Base-by-base conservation (phyloP, 2,113 vertebrate genomes). In the Cinclus mexicanus region DNA sequence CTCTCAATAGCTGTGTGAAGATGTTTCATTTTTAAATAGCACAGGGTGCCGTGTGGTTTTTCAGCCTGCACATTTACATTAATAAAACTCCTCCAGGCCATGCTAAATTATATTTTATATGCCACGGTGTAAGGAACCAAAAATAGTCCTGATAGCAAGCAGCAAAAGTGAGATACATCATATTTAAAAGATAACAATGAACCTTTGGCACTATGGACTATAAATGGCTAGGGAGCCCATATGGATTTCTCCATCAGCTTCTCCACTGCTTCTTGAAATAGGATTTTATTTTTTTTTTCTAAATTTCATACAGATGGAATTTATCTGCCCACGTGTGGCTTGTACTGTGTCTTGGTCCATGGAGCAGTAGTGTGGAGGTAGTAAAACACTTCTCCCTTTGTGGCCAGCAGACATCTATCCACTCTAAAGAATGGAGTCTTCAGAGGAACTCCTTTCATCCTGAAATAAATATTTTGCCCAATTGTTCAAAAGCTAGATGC, bases 221-320 rank as follows among this genome's bases (percentile, higher is more conserved):
- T 53, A 12, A 35, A 5, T 9, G 16, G 14, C 22, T 14, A 11
- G 13, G 23, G 7, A 74, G 9, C 11, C 8, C 12, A 2, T 3
- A 12, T 9, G 14, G 24, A 29, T 20, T 55, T 26, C 11, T 83
- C 37, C 16, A 59, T 35, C 60, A 68, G 13, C 7, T 31, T 26
- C 68, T 72, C n/a, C 20, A 31, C 7, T 56, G 17, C 8, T 81
- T 74, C 60, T 75, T 82, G 14, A 89, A 77, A 65, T 6, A 4
- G 0, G 2, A 14, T n/a, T n/a, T n/a, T n/a, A 15, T 28, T 90
- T 46, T 31, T 46, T 59, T n/a, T 8, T 0, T 6, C 10, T 29
- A 17, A n/a, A 12, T 2, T 39, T 67, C 7, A 12, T 33, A 1
- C 6, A 7, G 8, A 6, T 61, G 37, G 50, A 60, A 28, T 87